Evolutionary conservation across 2,888 invertebrate genomes (phyloP), one percentile per base, ranked within the genome.

Genomic region (Yponomeuta cagnagella): DNA sequence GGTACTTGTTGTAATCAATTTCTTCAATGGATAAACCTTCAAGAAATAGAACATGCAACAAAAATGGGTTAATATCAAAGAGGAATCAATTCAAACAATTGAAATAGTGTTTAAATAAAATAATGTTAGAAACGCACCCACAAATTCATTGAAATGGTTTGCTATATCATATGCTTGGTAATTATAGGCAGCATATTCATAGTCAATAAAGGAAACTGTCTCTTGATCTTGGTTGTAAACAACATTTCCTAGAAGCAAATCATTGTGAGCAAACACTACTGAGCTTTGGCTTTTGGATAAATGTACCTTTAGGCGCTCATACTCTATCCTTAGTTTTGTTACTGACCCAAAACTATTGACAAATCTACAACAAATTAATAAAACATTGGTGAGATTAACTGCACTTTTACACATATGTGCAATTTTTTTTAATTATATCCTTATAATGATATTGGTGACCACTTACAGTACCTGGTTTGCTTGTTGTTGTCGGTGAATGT

Each of bases 121-220:
- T 9, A 63, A 65, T 65, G 6, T 33, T 31, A 31, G 33, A 65
- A 67, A 90, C 92, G 93, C 88, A 96, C 99, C 99, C 76, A 97
- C 97, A 92, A 97, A 99, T 93, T 99, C 99, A 79, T 96, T 95
- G 90, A 99, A 99, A 93, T 99, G 99, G 92, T 99, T 98, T 70
- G 97, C 99, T 84, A 99, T 98, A 88, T 99, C 99, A 86, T 94
- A 99, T 10, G 98, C 97, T 89, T 98, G 98, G 88, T 97, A 98
- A 92, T 99, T 99, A 82, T 95, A 95, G 73, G 95, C 96, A 30
- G 98, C 97, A 89, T 99, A 99, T 89, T 99, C 99, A 87, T 96
- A 99, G 91, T 99, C 99, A 80, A 99, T 99, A 86, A 99, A 99
- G 69, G 95, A 95, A 68, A 98, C 95, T 72, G 90, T 93, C 76